Evolutionary conservation across 2,888 invertebrate genomes (phyloP), one percentile per base, ranked within the genome.

Genomic region (Aleiodes alternator): DNA sequence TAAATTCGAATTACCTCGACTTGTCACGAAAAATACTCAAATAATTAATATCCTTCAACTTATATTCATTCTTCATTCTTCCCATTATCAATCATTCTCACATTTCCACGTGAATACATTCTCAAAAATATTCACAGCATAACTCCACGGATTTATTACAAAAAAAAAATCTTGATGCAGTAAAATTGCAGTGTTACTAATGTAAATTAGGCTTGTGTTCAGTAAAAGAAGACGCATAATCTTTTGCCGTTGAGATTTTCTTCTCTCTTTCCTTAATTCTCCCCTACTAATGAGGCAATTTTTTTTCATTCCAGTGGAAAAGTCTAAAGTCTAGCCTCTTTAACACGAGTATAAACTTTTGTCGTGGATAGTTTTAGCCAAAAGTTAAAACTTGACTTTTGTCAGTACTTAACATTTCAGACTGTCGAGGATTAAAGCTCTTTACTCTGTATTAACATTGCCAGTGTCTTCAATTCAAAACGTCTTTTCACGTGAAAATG

Each of bases 341-440:
- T 72, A 75, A 75, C 76, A 71, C 71, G 70, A 55, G 55, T 48
- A 74, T 74, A 74, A 77, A 76, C 69, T 73, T 69, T 43, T 72
- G 70, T 76, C 72, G 74, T 56, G 73, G 73, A 76, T 78, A 79
- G 76, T 80, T 80, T 80, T 77, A 80, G 78, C 77, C 70, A 75
- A 43, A 43, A 73, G 80, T 80, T 77, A 72, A 70, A 78, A 80
- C 72, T 51, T 77, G 78, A 78, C 80, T 80, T 64, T 78, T 74
- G 71, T 43, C 69, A 76, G 78, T 77, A 74, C 78, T 80, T 76
- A 75, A 59, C 23, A 34, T 34, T 69, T 53, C 51, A 51, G 43
- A 69, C 55, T 74, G 53, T 53, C 34, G 68, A 43, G 73, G 34
- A 16, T 48, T 48, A 64, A 64, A 29, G 43, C 48, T 50, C 16